Conservation (phyloP, 2,113 vertebrate species). For the Anguilla japonica region DNA sequence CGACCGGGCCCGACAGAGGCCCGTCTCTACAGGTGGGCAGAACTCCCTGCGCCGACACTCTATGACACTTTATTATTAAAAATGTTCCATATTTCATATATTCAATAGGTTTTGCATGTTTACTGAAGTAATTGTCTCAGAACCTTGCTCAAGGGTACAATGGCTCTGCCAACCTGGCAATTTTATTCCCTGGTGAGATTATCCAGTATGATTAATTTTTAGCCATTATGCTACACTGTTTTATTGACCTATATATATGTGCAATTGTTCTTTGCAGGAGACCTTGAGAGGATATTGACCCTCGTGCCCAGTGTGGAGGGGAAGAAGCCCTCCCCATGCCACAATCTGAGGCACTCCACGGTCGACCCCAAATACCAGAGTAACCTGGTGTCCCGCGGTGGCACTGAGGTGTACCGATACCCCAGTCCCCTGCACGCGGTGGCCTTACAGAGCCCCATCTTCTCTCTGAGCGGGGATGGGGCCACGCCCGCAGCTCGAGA, state of each 20-base stretch:
- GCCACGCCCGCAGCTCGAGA: constrained; percentile 28
- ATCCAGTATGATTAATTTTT: not conserved
- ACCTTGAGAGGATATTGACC: constrained; percentile 76
- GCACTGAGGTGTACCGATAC: constrained; percentile 84
- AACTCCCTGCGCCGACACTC: not conserved
- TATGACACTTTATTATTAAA: too few species aligned
- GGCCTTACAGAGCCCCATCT: constrained; percentile 91
- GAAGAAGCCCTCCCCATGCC: constrained; percentile 50
- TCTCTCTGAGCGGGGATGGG: constrained; percentile 62
- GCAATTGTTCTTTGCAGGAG: constrained; percentile 67
- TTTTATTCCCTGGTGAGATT: not conserved
- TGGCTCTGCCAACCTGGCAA: not conserved
- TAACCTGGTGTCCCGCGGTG: constrained; percentile 78
- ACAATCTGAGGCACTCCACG: constrained; percentile 45
- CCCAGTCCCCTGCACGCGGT: constrained; percentile 93
- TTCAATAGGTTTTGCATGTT: not conserved
- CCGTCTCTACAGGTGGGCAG: constrained; percentile 87
- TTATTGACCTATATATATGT: not conserved
- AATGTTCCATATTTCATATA: too few species aligned
- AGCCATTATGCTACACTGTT: not conserved
- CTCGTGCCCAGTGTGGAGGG: constrained; percentile 58
- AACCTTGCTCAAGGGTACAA: not conserved
- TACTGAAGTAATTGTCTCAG: not conserved
- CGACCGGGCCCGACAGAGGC: constrained; percentile 72
- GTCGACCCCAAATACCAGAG: constrained; percentile 81